Percentiles rank a stretch among this genome's conserved stretches.
Evolutionary conservation across 2,113 vertebrate genomes (phyloP).

Genomic region (Catharus bicknelli): DNA sequence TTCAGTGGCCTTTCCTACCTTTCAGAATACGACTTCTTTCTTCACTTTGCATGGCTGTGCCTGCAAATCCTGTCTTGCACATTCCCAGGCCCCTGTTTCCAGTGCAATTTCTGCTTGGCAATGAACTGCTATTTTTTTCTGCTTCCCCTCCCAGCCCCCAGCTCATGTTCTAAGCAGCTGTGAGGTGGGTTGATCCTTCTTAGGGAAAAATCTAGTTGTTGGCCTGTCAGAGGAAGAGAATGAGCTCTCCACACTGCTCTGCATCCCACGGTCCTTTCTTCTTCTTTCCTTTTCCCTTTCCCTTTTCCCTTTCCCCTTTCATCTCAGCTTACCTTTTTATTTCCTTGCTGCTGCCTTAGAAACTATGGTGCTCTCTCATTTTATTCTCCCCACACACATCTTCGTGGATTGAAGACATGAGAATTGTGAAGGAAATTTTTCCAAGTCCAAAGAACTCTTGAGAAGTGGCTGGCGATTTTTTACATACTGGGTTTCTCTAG

Average conservation of each 20-base stretch:
- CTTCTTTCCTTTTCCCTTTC: neutral
- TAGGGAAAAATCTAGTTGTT: neutral
- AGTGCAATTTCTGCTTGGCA: conserved; percentile 26
- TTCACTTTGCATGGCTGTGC: neutral
- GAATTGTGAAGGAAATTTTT: neutral
- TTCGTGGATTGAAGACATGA: neutral
- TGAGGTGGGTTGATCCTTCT: neutral
- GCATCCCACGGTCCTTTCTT: neutral
- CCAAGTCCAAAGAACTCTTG: neutral
- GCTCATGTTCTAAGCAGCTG: conserved; percentile 25
- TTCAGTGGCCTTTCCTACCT: neutral
- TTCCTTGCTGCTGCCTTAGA: neutral
- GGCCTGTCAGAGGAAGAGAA: neutral
- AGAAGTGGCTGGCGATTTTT: neutral
- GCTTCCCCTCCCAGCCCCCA: conserved; percentile 8
- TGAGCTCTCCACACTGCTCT: neutral
- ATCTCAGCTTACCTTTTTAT: neutral
- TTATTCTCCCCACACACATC: neutral
- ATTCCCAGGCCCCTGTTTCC: neutral
- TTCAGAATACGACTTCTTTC: neutral
- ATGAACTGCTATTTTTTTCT: neutral
- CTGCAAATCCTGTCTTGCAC: neutral
- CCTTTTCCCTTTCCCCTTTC: neutral
- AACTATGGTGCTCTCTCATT: neutral
- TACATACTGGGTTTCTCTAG: neutral